Base-by-base conservation (phyloP, 2,888 invertebrate genomes). In the Opisthograptis luteolata region DNA sequence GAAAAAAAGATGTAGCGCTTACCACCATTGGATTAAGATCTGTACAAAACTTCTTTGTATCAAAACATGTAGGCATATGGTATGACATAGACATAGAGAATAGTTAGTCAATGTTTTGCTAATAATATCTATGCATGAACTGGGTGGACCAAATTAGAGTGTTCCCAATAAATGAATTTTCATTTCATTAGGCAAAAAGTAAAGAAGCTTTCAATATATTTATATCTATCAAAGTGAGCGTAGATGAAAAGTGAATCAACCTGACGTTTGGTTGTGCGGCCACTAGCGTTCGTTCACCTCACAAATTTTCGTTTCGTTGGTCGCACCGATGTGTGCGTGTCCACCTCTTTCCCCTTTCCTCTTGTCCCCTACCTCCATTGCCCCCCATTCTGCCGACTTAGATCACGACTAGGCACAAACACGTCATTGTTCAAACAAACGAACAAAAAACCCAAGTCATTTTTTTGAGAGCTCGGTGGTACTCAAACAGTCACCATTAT, bases 291-390 rank as follows among this genome's bases (percentile, higher is more conserved):
- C 88, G 77, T 86, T 87, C 83, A 89, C 86, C 90, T 84, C 81
- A 84, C 89, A 84, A 90, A 91, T 91, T 90, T 90, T 90, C 84
- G 87, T 89, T 88, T 88, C 87, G 85, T 89, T 87, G 81, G 85
- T 76, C 78, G 72, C 75, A 68, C 73, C 68, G 77, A 70, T 64
- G 79, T 79, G 80, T 79, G 78, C 79, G 75, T 77, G 71, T 64
- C 64, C 59, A 64, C 64, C 63, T 66, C 66, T 64, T 70, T 58
- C 61, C 61, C 49, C 46, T 36, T 64, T 53, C 58, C 62, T 43
- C 60, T 35, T 52, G 45, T 49, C 62, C 54, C 58, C 51, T 49
- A 53, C 52, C 55, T 57, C 62, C 59, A 58, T 51, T 66, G 64
- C 70, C 79, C 74, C 73, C 79, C 72, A 80, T 80, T 81, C 79